These are phyloP conservation scores for Monomorium pharaonis DNA, from an alignment of 1,140 invertebrate species.

Conservation along the genomic window DNA sequence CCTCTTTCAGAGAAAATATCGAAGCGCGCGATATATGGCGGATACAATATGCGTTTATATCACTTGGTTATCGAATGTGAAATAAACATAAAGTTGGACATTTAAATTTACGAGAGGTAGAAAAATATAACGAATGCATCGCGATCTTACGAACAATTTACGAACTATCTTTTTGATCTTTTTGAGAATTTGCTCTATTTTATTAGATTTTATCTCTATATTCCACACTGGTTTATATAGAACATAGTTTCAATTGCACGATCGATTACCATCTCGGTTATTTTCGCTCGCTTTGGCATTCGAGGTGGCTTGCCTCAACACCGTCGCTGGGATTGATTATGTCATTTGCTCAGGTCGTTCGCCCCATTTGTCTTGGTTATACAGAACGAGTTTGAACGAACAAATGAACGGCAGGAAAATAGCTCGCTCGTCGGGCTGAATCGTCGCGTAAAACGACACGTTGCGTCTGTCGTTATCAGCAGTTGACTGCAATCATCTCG, in stretches of 20 bases:
- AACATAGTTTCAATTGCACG: background rate
- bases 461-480: slow-evolving; percentile 48
- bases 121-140: background rate
- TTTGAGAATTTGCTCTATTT: background rate
- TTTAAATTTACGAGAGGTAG: background rate
- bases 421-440: slow-evolving; percentile 9
- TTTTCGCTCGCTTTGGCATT: background rate
- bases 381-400: slow-evolving; percentile 12
- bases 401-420: slow-evolving; percentile 34
- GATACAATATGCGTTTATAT: background rate
- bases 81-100: background rate
- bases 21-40: background rate
- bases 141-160: background rate
- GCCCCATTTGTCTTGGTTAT: slow-evolving; percentile 36
- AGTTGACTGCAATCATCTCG: slow-evolving; percentile 43
- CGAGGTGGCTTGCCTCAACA: background rate
- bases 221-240: background rate
- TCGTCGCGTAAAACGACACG: slow-evolving; percentile 45
- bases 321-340: slow-evolving; percentile 44
- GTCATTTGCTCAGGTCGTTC: slow-evolving; percentile 16
- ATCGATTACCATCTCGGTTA: slow-evolving; percentile 21
- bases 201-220: background rate
- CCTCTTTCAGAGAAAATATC: background rate
- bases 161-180: background rate
- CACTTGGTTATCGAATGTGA: background rate